Evolutionary conservation across 2,113 vertebrate species (phyloP).

Genomic region (Prinia subflava): DNA sequence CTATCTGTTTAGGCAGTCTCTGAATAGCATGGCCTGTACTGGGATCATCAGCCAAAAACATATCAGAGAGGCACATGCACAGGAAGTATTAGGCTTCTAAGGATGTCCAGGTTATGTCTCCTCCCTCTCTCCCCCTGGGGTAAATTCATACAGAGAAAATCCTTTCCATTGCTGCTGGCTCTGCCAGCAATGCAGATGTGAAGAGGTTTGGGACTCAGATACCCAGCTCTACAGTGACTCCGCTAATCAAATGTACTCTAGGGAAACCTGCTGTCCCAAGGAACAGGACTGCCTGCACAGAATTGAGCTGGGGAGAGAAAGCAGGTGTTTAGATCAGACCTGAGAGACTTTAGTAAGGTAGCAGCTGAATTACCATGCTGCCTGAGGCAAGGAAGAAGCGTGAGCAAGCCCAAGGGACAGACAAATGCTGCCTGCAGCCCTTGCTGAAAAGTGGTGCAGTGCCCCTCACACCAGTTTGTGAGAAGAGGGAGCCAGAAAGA

Average conservation of each 20-base stretch:
- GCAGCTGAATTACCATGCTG: not conserved
- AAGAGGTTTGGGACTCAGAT: not conserved
- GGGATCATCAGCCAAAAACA: not conserved
- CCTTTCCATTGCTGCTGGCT: not conserved
- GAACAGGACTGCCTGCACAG: not conserved
- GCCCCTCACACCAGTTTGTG: not conserved
- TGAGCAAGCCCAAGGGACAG: not conserved
- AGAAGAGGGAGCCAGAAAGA: not conserved
- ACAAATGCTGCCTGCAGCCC: not conserved
- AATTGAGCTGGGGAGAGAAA: not conserved
- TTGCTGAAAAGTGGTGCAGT: not conserved
- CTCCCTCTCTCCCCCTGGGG: not conserved
- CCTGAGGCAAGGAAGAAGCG: not conserved
- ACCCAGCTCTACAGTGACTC: not conserved
- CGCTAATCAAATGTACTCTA: not conserved
- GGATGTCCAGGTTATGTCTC: not conserved
- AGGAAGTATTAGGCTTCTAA: not conserved
- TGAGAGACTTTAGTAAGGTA: not conserved
- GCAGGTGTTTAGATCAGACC: not conserved
- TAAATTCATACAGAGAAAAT: not conserved
- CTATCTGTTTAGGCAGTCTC: not conserved
- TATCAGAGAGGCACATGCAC: rapidly evolving
- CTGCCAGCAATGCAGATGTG: not conserved
- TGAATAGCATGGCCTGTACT: not conserved
- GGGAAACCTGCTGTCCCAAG: not conserved